These are phyloP conservation scores for Euphydryas editha DNA, from an alignment of 2,888 invertebrate species.

Conservation along the genomic window DNA sequence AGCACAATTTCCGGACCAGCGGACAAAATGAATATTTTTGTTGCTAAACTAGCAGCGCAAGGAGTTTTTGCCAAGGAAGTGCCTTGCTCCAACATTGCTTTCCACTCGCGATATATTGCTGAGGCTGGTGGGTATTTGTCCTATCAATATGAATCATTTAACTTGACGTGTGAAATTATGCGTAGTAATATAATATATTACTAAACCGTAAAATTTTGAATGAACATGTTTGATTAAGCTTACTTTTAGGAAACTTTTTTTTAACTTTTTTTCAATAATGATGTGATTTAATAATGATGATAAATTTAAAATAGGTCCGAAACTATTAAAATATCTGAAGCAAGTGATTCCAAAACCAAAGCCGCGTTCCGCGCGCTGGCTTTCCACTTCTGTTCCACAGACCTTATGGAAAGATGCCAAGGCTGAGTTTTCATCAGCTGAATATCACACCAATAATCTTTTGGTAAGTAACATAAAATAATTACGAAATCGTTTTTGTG, in stretches of 20 bases:
- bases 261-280: too few relatives aligned
- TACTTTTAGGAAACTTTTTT: too few relatives aligned
- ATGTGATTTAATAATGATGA: too few relatives aligned
- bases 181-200: too few relatives aligned
- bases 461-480: conserved; percentile 72
- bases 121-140: conserved; percentile 77
- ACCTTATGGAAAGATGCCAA: conserved; percentile 87
- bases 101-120: conserved; percentile 93
- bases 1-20: conserved; percentile 56
- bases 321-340: conserved; percentile 85
- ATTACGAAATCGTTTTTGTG: too few relatives aligned
- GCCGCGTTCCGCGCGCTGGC: conserved; percentile 89
- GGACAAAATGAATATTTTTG: conserved; percentile 8
- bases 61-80: conserved; percentile 89
- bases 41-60: conserved; percentile 5
- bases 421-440: conserved; percentile 89
- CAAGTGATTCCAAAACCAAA: conserved; percentile 87
- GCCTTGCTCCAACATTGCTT: conserved; percentile 87
- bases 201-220: background rate
- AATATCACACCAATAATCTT: conserved; percentile 94
- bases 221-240: background rate
- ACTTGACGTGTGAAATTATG: too few relatives aligned
- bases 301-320: conserved; percentile 83
- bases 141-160: background rate
- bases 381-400: conserved; percentile 92